A percentile compares a stretch with the other conserved stretches of the same genome.
Evolutionary conservation across 1,140 invertebrate genomes (phyloP).

Genomic region (Gerris buenoi): DNA sequence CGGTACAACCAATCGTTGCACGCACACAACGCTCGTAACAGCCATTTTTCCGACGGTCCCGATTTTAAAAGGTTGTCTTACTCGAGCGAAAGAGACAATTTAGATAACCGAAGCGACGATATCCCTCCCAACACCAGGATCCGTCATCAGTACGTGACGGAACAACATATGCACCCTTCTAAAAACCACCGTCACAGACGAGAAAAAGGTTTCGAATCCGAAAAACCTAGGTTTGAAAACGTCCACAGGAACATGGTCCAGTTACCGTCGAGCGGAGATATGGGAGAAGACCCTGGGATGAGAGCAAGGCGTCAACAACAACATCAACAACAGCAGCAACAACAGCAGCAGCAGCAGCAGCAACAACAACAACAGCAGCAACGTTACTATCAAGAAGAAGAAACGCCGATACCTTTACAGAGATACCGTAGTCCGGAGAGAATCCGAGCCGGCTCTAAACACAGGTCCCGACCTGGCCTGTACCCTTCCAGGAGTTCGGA

Average conservation of each 20-base stretch:
- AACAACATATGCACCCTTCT: background rate
- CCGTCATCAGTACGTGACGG: background rate
- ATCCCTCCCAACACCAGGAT: background rate
- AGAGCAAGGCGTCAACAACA: background rate
- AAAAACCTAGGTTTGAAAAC: background rate
- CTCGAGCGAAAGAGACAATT: background rate
- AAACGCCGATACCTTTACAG: constrained; percentile 22
- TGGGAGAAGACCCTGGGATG: background rate
- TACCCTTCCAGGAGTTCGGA: background rate
- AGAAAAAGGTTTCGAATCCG: background rate
- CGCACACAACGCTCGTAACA: background rate
- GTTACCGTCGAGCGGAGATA: background rate
- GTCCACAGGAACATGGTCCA: background rate
- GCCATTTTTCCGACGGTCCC: background rate
- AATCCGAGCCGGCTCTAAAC: constrained; percentile 21
- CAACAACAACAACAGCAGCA: background rate
- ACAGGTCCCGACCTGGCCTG: background rate
- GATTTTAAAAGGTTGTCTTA: background rate
- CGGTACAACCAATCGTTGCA: background rate
- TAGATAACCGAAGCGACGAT: background rate
- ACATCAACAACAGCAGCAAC: background rate
- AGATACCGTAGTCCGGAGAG: constrained; percentile 29
- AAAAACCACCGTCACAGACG: background rate
- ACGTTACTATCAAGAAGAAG: background rate
- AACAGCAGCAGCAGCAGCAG: too few species aligned